A percentile compares a stretch with the other conserved stretches of the same genome.
Conservation (phyloP, 53 echinoderm and acorn worm species). For the Zoroaster sp. region DNA sequence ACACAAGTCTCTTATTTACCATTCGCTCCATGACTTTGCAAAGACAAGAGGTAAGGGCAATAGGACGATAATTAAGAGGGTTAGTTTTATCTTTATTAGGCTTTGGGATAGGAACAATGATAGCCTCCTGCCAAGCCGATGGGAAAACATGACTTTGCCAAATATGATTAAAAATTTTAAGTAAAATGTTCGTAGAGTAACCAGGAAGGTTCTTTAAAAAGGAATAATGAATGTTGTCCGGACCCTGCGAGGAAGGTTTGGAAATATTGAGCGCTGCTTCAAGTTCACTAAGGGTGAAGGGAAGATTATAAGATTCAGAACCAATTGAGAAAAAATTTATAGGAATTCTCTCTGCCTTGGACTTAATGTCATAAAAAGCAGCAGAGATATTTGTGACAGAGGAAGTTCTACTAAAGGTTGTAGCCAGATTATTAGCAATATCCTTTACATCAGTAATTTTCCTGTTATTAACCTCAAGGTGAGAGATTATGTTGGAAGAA, state of each 20-base stretch:
- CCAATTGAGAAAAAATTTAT: neutral
- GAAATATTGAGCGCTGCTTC: neutral
- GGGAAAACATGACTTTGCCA: neutral
- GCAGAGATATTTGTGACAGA: neutral
- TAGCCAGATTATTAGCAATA: neutral
- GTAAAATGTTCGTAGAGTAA: no score
- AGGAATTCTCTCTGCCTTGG: neutral
- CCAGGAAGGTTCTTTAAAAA: neutral
- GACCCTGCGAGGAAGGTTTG: neutral
- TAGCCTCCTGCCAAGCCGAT: no score
- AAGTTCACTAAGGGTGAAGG: neutral
- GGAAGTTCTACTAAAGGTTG: neutral
- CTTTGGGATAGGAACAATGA: no score
- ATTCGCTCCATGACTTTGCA: neutral
- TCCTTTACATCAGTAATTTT: neutral
- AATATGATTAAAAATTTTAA: neutral
- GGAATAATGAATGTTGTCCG: neutral
- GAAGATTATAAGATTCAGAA: neutral
- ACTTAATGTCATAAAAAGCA: neutral
- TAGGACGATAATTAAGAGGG: neutral
- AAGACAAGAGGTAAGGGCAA: neutral
- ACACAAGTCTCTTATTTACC: neutral
- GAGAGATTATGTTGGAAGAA: neutral
- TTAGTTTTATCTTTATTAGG: neutral
- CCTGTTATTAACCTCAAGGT: neutral